These are phyloP conservation scores for Ametastegia equiseti DNA, from an alignment of 2,888 invertebrate species.

Conservation along the genomic window DNA sequence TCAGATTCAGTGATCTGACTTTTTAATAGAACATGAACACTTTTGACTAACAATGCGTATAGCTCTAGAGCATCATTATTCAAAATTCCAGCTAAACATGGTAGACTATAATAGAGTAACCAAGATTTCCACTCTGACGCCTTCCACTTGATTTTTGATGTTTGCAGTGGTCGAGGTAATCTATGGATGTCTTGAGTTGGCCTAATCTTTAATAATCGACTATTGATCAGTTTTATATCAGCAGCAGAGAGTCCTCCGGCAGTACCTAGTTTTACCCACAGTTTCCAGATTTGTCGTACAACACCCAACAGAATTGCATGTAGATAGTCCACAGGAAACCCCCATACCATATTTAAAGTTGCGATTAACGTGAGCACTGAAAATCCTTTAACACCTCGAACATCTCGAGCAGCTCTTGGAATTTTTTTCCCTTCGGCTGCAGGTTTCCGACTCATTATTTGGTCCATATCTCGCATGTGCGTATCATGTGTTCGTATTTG, in stretches of 20 bases:
- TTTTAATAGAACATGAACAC: not conserved
- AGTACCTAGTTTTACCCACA: slow-evolving; percentile 13
- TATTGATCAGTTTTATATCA: not conserved
- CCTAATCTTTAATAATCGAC: slow-evolving; percentile 17
- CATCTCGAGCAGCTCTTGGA: slow-evolving; percentile 23
- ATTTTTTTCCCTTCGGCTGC: slow-evolving; percentile 39
- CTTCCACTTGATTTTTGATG: slow-evolving; percentile 27
- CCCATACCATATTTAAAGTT: slow-evolving; percentile 41
- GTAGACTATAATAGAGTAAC: slow-evolving; percentile 32
- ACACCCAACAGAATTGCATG: slow-evolving; percentile 42
- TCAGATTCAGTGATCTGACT: slow-evolving; percentile 49
- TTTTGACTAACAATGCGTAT: not conserved
- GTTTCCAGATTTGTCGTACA: slow-evolving; percentile 28
- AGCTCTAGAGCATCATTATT: not conserved
- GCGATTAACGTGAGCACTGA: not conserved
- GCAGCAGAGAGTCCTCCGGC: not conserved
- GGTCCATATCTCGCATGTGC: slow-evolving; percentile 31
- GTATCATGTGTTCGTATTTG: slow-evolving; percentile 41
- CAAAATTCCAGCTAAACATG: slow-evolving; percentile 6
- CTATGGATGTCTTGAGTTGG: slow-evolving; percentile 37
- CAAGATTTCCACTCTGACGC: slow-evolving; percentile 41
- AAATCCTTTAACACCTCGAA: slow-evolving; percentile 49
- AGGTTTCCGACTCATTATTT: slow-evolving; percentile 3
- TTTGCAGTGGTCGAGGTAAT: slow-evolving; percentile 24
- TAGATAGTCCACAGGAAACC: slow-evolving; percentile 46